Percentiles rank a stretch among this genome's conserved stretches.
These are phyloP conservation scores for Intellagama lesueurii DNA, from an alignment of 2,797 vertebrate genomes.

Conservation along the genomic window DNA sequence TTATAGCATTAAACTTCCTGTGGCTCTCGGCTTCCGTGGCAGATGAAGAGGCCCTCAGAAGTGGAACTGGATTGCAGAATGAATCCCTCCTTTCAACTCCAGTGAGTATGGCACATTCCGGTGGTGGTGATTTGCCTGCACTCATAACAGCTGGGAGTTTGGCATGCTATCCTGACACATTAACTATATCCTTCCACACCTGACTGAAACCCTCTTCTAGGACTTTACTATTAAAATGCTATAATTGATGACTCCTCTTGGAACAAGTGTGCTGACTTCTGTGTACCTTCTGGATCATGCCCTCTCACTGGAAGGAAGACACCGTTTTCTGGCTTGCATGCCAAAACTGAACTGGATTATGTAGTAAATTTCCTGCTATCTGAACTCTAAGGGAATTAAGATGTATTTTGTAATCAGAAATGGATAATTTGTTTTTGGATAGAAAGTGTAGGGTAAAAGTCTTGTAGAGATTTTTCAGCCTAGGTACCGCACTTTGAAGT, in stretches of 20 bases:
- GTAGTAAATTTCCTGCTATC: slow-evolving; percentile 23
- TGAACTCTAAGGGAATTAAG: slow-evolving; percentile 37
- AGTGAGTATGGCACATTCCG: slow-evolving; percentile 53
- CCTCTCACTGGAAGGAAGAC: slow-evolving; percentile 45
- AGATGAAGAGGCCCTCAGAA: slow-evolving; percentile 61
- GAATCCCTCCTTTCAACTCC: slow-evolving; percentile 57
- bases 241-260: slow-evolving; percentile 78
- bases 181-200: slow-evolving; percentile 68
- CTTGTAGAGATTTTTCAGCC: slow-evolving; percentile 49
- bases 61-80: slow-evolving; percentile 56
- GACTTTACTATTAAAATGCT: slow-evolving; percentile 74
- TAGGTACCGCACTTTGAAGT: slow-evolving; percentile 65
- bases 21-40: slow-evolving; percentile 63
- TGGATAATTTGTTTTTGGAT: slow-evolving; percentile 42
- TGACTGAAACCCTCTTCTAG: slow-evolving; percentile 65
- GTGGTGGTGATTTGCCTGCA: slow-evolving; percentile 46
- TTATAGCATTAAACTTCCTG: slow-evolving; percentile 50
- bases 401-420: slow-evolving; percentile 58
- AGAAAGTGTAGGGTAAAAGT: slow-evolving; percentile 43
- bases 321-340: slow-evolving; percentile 30
- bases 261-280: slow-evolving; percentile 66
- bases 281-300: slow-evolving; percentile 32
- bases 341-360: slow-evolving; percentile 53
- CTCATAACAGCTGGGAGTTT: slow-evolving; percentile 58
- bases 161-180: slow-evolving; percentile 62